phyloP scores from a whole-genome alignment of 2,113 vertebrate genomes.

The Festucalex cinctus region DNA sequence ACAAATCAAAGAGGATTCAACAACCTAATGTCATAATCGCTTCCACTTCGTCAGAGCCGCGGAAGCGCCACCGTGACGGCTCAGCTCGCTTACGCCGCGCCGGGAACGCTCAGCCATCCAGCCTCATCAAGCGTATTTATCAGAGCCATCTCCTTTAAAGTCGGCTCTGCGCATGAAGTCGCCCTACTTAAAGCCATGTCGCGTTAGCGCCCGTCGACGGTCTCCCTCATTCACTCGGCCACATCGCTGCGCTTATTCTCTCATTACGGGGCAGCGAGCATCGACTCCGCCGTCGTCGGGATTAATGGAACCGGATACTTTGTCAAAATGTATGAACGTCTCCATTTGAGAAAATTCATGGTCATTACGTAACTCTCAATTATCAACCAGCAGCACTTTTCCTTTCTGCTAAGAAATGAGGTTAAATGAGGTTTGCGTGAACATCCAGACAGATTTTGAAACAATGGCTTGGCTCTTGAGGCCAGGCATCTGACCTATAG shows the following conservation, averaged over 20 bases:
- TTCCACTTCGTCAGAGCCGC: conserved; percentile 54
- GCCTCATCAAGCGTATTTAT: conserved; percentile 70
- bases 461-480: conserved; percentile 9
- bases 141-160: conserved; percentile 62
- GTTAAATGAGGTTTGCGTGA: conserved; percentile 11
- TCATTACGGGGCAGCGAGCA: conserved; percentile 49
- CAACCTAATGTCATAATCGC: conserved; percentile 59
- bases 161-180: conserved; percentile 50
- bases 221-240: conserved; percentile 44
- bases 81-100: conserved; percentile 46
- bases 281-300: conserved; percentile 32
- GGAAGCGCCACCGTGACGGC: conserved; percentile 46
- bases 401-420: conserved; percentile 9
- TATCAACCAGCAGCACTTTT: conserved; percentile 28
- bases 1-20: conserved; percentile 47
- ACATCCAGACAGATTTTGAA: background rate
- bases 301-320: conserved; percentile 65
- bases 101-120: conserved; percentile 59
- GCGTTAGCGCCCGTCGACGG: conserved; percentile 42
- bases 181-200: conserved; percentile 67
- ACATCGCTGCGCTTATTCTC: conserved; percentile 54
- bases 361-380: conserved; percentile 49
- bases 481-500: background rate
- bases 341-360: conserved; percentile 40
- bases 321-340: conserved; percentile 69